A percentile compares a stretch with the other conserved stretches of the same genome.
phyloP scores from a whole-genome alignment of 2,797 vertebrate genomes.

The Squalus acanthias region DNA sequence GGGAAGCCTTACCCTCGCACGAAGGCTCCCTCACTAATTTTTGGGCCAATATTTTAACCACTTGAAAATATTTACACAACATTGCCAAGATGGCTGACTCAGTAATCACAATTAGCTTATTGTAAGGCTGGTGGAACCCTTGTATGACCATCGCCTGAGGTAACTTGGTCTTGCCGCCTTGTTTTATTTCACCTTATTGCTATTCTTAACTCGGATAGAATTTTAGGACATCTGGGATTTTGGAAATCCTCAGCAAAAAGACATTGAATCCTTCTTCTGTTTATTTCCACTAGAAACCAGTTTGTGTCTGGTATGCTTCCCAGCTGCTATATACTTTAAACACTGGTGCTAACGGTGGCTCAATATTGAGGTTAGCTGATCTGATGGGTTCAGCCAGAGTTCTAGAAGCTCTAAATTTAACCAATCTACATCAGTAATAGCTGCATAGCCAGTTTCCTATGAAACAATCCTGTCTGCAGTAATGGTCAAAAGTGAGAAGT shows the following conservation, averaged over 20 bases:
- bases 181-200: slow-evolving; percentile 5
- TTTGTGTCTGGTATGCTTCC: background rate
- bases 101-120: background rate
- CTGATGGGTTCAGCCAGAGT: background rate
- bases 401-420: background rate
- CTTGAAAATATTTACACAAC: background rate
- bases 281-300: slow-evolving; percentile 3
- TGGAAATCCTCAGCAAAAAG: slow-evolving; percentile 12
- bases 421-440: no score
- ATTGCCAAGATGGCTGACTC: no score
- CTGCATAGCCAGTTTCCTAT: background rate
- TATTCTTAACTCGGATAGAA: background rate
- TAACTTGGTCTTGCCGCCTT: background rate
- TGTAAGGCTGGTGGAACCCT: background rate
- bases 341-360: background rate
- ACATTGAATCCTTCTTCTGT: background rate
- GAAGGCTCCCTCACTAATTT: no score
- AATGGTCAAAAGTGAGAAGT: background rate
- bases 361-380: background rate
- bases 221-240: background rate
- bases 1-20: no score
- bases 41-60: background rate
- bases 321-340: slow-evolving; percentile 2
- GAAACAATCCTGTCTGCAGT: background rate
- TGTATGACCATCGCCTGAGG: background rate